Percentiles rank a stretch among this genome's conserved stretches.
Conservation (phyloP, 2,113 vertebrate genomes). For the Chionomys nivalis region DNA sequence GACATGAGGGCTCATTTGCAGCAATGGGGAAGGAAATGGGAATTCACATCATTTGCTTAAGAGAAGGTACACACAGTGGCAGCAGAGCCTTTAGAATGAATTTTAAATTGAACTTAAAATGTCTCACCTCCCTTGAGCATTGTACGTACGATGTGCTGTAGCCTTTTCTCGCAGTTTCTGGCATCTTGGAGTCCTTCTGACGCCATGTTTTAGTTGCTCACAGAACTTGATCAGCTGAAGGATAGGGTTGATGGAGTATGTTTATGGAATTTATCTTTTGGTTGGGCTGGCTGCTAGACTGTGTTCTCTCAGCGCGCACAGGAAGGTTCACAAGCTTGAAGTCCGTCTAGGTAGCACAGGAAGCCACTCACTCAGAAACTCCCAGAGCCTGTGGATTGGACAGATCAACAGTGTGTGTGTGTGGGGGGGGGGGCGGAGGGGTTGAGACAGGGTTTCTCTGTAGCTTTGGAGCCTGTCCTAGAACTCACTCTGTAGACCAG, state of each 20-base stretch:
- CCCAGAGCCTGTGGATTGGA: neutral
- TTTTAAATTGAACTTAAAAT: neutral
- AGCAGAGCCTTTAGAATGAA: neutral
- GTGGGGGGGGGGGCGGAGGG: accelerated
- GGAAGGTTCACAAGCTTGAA: neutral
- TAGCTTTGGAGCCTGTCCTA: too few species aligned
- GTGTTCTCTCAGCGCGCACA: neutral
- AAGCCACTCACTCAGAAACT: neutral
- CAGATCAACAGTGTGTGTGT: too few species aligned
- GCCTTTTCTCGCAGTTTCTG: neutral
- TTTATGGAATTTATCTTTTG: neutral
- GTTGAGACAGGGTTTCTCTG: too few species aligned
- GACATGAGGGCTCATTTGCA: constrained; percentile 8
- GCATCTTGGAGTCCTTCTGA: constrained; percentile 3
- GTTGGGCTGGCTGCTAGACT: neutral
- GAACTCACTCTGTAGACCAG: too few species aligned
- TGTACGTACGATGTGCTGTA: neutral
- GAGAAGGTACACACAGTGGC: neutral
- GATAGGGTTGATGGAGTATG: neutral
- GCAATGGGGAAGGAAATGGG: neutral
- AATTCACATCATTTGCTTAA: neutral
- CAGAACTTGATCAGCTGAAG: neutral
- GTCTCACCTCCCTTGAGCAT: neutral
- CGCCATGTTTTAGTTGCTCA: neutral
- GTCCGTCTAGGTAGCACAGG: neutral